Base-by-base conservation (phyloP, 1,140 invertebrate genomes). In the Capitella teleta region DNA sequence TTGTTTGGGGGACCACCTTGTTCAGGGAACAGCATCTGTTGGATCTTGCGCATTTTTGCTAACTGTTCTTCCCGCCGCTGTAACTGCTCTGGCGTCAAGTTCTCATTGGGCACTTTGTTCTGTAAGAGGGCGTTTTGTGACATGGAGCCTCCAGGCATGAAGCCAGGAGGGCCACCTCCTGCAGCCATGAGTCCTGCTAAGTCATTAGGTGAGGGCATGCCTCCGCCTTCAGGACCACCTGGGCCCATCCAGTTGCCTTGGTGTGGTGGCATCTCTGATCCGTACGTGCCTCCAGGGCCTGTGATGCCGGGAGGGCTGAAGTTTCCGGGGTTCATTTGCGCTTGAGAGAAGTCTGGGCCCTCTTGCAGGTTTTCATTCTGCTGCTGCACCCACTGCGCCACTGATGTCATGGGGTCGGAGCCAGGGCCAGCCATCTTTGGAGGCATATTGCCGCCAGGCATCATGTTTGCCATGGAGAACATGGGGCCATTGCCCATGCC, bases 41-140 rank as follows among this genome's bases (percentile, higher is more conserved):
- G 85, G 80, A 97, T 88, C 76, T 92, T 91, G 45, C 86, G 78
- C 52, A 97, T 78, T 32, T 83, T 89, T 4, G 89, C 90, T 23
- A 96, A 74, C 59, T 92, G 85, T 66, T 90, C 87, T 72, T 93
- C 89, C 47, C 92, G 77, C 62, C 92, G 87, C 49, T 92, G 87
- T 45, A 88, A 79, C 70, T 98, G 92, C 70, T 95, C 87, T 23
- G 91, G 90, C 47, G 92, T 98, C 55, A 96, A 76, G 73, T 95
- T 92, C 76, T 95, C 91, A 76, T 96, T 89, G 52, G 90, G 90
- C 60, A 70, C 67, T 59, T 68, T 67, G 42, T 58, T 66, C 42
- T 66, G 62, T 28, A 60, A 61, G 37, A 68, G 51, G 52, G 64
- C 18, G 25, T 14, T 16, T 18, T 25, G 23, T 6, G 45, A 30